These are phyloP conservation scores for Haliclystus octoradiatus DNA, from an alignment of 30 jellyfish, hydroid and myxozoan species.

Conservation along the genomic window DNA sequence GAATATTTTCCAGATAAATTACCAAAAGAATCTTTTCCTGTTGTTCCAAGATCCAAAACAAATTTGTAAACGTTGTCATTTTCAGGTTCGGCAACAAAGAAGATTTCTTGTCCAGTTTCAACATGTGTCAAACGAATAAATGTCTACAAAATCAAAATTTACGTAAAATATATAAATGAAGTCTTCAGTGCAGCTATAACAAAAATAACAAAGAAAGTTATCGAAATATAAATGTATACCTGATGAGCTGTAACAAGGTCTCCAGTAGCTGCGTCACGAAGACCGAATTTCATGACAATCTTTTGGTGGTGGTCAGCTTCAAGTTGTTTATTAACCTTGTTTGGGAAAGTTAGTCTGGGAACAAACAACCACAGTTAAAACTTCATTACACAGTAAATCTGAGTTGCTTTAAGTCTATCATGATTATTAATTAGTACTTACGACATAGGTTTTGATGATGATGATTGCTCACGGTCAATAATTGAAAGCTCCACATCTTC, in stretches of 20 bases:
- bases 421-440: not conserved
- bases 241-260: constrained; percentile 62
- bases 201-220: too few relatives aligned
- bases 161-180: too few relatives aligned
- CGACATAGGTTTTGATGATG: constrained; percentile 26
- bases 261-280: constrained; percentile 48
- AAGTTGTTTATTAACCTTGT: constrained; percentile 20
- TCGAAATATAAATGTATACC: too few relatives aligned
- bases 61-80: constrained; percentile 69
- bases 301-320: constrained; percentile 92
- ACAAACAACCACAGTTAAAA: not conserved
- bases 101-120: constrained; percentile 80
- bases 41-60: constrained; percentile 71
- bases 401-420: not conserved
- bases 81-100: constrained; percentile 90
- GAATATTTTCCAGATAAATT: constrained; percentile 71
- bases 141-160: constrained; percentile 7
- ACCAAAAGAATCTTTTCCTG: constrained; percentile 87
- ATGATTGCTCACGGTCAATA: constrained; percentile 77
- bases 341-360: constrained; percentile 60
- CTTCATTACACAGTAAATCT: not conserved
- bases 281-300: constrained; percentile 56
- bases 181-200: too few relatives aligned
- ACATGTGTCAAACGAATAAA: constrained; percentile 59
- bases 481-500: constrained; percentile 72